A percentile compares a stretch with the other conserved stretches of the same genome.
Evolutionary conservation across 1,140 invertebrate genomes (phyloP).

Genomic region (Gryon sp.): DNA sequence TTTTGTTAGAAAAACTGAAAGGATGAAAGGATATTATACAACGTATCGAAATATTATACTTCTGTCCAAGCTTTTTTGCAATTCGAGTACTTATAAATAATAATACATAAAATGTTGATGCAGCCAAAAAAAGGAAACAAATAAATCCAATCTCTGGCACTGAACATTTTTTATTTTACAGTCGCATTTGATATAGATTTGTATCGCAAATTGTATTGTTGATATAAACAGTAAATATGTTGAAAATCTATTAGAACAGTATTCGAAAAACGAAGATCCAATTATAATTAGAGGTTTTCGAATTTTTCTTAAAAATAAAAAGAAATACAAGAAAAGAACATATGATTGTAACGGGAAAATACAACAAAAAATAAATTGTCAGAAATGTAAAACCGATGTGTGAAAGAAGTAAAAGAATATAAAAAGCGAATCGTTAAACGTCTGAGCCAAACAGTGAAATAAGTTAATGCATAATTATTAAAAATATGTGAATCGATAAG

Average conservation of each 20-base stretch:
- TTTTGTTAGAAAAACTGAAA: no score
- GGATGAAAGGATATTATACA: no score
- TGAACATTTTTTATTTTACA: constrained; percentile 66
- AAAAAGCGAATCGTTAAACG: constrained; percentile 51
- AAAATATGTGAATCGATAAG: constrained; percentile 57
- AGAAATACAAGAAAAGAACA: not conserved
- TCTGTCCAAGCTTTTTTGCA: no score
- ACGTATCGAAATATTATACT: no score
- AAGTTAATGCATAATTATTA: constrained; percentile 59
- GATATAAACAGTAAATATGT: constrained; percentile 61
- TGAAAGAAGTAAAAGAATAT: constrained; percentile 9
- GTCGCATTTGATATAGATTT: constrained; percentile 64
- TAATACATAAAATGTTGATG: no score
- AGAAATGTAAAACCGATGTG: constrained; percentile 27
- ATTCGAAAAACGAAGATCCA: constrained; percentile 66
- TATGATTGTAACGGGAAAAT: constrained; percentile 4
- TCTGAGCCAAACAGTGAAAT: constrained; percentile 60
- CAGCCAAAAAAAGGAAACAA: not conserved
- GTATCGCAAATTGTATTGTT: constrained; percentile 61
- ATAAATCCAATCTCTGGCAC: constrained; percentile 41
- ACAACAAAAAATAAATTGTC: constrained; percentile 11
- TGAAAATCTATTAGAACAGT: constrained; percentile 62
- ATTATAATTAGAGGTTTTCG: constrained; percentile 55
- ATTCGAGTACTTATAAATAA: no score
- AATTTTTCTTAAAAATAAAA: constrained; percentile 52